These are phyloP conservation scores for Centrocercus urophasianus DNA, from an alignment of 2,113 vertebrate species.

Conservation along the genomic window DNA sequence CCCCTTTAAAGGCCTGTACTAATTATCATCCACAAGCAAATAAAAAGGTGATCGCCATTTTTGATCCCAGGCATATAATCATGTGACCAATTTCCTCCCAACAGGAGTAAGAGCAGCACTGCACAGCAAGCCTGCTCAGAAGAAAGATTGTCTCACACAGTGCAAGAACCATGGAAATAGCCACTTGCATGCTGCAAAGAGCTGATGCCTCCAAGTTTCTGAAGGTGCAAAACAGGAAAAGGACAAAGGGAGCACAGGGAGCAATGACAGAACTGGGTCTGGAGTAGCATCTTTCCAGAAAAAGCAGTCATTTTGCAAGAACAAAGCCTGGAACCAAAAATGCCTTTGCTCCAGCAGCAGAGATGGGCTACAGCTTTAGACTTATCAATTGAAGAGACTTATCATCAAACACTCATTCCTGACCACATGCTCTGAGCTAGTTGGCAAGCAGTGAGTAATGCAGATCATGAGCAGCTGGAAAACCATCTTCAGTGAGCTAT, in stretches of 20 bases:
- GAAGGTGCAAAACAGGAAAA: neutral
- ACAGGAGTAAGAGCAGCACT: neutral
- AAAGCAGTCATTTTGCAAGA: neutral
- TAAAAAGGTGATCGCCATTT: neutral
- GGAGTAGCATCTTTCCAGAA: neutral
- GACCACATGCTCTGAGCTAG: accelerated
- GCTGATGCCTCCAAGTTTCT: neutral
- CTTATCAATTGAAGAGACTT: neutral
- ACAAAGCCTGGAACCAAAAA: neutral
- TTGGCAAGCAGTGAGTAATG: accelerated
- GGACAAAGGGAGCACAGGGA: neutral
- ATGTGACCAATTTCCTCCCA: accelerated
- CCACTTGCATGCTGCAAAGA: accelerated
- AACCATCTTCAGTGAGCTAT: accelerated
- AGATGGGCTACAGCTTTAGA: neutral
- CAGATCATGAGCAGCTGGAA: neutral
- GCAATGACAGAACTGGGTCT: accelerated
- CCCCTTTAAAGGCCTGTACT: neutral
- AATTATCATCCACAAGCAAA: neutral
- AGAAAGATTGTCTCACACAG: neutral
- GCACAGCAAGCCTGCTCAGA: neutral
- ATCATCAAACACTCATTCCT: neutral
- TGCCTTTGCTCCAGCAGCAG: neutral
- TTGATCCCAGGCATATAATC: neutral
- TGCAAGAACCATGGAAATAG: neutral